phyloP scores from a whole-genome alignment of 2,888 invertebrate genomes.

The Fragum sueziense region DNA sequence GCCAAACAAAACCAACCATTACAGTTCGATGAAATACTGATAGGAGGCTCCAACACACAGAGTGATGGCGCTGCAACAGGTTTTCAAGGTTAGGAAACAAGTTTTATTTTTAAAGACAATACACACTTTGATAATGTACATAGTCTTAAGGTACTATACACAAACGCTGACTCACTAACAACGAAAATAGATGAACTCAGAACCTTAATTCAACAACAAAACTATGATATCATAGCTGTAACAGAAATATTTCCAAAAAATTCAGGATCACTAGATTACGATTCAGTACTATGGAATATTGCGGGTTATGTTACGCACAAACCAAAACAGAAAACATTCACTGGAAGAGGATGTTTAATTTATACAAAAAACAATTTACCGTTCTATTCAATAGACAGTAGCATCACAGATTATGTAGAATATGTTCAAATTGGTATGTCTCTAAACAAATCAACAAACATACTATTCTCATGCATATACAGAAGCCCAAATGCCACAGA shows the following conservation, averaged over 20 bases:
- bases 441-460: neutral
- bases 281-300: slow-evolving; percentile 3
- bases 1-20: neutral
- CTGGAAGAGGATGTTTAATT: neutral
- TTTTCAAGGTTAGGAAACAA: neutral
- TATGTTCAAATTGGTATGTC: neutral
- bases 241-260: slow-evolving; percentile 9
- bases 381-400: neutral
- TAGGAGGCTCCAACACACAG: neutral
- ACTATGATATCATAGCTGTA: neutral
- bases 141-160: neutral
- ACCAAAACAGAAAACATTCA: slow-evolving; percentile 3
- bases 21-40: neutral
- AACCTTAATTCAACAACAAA: neutral
- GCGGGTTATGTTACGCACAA: neutral
- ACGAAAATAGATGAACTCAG: neutral
- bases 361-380: neutral
- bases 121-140: neutral
- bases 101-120: slow-evolving; percentile 8
- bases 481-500: neutral
- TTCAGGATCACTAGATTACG: neutral
- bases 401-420: neutral
- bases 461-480: neutral
- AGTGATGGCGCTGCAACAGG: neutral
- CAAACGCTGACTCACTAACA: slow-evolving; percentile 3